These are phyloP conservation scores for Bombus superbus DNA, from an alignment of 1,140 invertebrate genomes.

Conservation along the genomic window DNA sequence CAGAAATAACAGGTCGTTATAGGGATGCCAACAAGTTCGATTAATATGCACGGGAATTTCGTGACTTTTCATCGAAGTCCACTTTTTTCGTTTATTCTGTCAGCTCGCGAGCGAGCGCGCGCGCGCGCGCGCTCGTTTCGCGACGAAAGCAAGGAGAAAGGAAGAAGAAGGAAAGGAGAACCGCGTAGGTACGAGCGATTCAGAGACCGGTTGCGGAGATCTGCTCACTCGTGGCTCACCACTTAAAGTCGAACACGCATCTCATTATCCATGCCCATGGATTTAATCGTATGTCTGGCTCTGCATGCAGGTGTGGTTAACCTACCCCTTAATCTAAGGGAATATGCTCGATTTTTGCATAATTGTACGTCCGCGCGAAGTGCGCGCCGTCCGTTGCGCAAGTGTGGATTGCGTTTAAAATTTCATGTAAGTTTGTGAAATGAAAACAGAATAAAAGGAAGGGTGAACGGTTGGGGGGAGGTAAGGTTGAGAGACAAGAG, in stretches of 20 bases:
- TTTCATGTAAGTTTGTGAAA: conserved; percentile 13
- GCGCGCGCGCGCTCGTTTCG: neutral
- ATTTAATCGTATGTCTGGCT: conserved; percentile 68
- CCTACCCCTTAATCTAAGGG: conserved; percentile 78
- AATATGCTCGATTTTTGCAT: conserved; percentile 76
- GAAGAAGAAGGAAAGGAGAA: neutral
- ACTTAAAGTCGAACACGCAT: conserved; percentile 69
- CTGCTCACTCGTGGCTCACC: conserved; percentile 48
- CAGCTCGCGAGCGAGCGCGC: neutral
- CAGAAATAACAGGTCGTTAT: conserved; percentile 14
- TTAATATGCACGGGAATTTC: conserved; percentile 22
- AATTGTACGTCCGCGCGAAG: conserved; percentile 72
- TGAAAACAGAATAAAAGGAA: too few species aligned
- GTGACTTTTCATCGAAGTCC: neutral
- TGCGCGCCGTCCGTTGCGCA: conserved; percentile 15
- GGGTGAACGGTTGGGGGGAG: rapidly evolving
- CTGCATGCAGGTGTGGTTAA: conserved; percentile 73
- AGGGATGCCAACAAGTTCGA: neutral
- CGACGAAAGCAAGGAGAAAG: neutral
- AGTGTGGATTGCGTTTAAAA: conserved; percentile 16
- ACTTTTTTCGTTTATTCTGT: neutral
- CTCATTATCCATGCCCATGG: conserved; percentile 66
- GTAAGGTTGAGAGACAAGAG: too few species aligned
- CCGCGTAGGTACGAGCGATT: conserved; percentile 24
- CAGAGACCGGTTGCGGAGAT: conserved; percentile 48